Evolutionary conservation across 2,888 invertebrate species (phyloP), one percentile per base, ranked within the genome.

Genomic region (Papilio gigon): DNA sequence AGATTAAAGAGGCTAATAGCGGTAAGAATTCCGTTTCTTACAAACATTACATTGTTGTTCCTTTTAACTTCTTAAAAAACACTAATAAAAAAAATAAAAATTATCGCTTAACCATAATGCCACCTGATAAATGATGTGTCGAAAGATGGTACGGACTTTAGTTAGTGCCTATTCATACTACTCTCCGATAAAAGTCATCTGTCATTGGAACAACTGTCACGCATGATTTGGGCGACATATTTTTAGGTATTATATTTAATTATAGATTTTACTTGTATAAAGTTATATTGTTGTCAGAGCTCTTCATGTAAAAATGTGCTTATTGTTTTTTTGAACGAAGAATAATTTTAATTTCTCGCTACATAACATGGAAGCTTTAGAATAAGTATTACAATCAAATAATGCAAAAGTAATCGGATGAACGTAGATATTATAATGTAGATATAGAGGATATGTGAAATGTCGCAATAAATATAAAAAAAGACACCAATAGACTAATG

Each of bases 381-480:
- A 22, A 6, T 53, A 53, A 53, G 53, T 53, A 53, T 27, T 25
- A 53, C 27, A 53, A 27, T 53, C 27, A 30, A 50, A 22, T 67
- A 69, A 70, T 67, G 72, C 72, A 72, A 74, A 68, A 68, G n/a
- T 70, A 44, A 67, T 68, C 27, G 11, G 35, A 61, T 14, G 30
- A 63, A 47, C 75, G 73, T 80, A 80, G 82, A 79, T 79, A 79
- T 74, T 76, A 77, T 56, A 65, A 70, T 71, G 70, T 72, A 74
- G 75, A 72, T 71, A 76, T 78, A 79, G 71, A 71, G 72, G 68
- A 65, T 71, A 73, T 70, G 75, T 76, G 73, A 78, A 78, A 79
- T 79, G 40, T 33, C 78, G 80, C 80, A 81, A 83, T 80, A 77
- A 82, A 76, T 68, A 47, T 56, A 35, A 72, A 78, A 72, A 78